phyloP scores from a whole-genome alignment of 2,797 vertebrate species.

The Karalla daura region DNA sequence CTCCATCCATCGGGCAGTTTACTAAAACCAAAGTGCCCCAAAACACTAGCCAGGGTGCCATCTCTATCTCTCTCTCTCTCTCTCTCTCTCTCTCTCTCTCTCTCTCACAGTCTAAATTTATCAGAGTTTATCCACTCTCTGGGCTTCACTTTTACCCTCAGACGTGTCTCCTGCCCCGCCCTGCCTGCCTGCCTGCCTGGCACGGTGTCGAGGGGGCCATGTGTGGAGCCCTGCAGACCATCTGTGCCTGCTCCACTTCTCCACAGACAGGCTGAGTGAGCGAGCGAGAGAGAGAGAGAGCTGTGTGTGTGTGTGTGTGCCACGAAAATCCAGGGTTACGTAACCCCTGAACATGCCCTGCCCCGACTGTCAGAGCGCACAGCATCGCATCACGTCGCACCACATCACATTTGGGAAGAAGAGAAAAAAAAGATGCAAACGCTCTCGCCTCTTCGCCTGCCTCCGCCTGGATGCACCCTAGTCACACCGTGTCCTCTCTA shows the following conservation, averaged over 20 bases:
- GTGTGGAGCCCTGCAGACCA: constrained; percentile 44
- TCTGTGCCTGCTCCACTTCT: constrained; percentile 61
- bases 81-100: background rate
- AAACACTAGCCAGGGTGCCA: constrained; percentile 23
- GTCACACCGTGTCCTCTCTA: background rate
- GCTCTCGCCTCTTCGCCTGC: background rate
- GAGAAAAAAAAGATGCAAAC: constrained; percentile 9
- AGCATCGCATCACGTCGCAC: constrained; percentile 21
- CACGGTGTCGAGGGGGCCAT: constrained; percentile 5
- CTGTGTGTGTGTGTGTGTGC: constrained; percentile 10
- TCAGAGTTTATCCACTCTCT: constrained; percentile 18
- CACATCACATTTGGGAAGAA: constrained; percentile 28
- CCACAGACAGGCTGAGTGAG: background rate
- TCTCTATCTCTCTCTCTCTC: background rate
- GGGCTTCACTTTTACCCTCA: constrained; percentile 37
- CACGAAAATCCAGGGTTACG: constrained; percentile 58
- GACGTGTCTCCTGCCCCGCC: constrained; percentile 20
- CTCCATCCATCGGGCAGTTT: constrained; percentile 63
- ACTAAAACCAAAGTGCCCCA: constrained; percentile 28
- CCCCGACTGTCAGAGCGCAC: constrained; percentile 18
- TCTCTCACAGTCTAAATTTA: constrained; percentile 32
- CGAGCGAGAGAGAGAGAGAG: constrained; percentile 18
- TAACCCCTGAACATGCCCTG: constrained; percentile 55
- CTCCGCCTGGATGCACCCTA: background rate
- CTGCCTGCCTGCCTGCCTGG: constrained; percentile 3